Conservation (phyloP, 2,797 vertebrate genomes). For the Liparis tanakae region DNA sequence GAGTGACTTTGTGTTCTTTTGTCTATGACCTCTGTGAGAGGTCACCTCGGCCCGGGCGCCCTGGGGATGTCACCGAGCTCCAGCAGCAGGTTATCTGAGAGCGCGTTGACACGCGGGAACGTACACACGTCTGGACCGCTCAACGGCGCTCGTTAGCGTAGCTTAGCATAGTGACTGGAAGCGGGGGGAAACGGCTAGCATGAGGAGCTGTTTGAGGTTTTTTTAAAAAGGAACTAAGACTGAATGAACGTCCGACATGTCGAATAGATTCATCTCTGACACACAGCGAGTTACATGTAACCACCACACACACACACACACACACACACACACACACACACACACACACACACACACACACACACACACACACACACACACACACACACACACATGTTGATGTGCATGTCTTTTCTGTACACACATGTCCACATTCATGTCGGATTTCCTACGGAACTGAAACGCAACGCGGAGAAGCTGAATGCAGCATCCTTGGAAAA, state of each 20-base stretch:
- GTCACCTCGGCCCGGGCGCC: neutral
- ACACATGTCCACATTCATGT: constrained; percentile 62
- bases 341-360: constrained; percentile 1
- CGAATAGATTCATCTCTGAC: constrained; percentile 22
- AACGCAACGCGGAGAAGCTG: constrained; percentile 35
- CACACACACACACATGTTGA: neutral
- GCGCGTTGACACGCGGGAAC: neutral
- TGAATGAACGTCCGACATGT: too few species aligned
- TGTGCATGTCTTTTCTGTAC: constrained; percentile 9
- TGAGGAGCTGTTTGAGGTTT: neutral
- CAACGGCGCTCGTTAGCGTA: neutral
- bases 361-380: neutral
- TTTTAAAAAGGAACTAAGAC: neutral
- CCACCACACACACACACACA: neutral
- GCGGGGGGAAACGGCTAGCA: too few species aligned
- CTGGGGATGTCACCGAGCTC: neutral
- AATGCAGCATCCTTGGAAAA: constrained; percentile 12
- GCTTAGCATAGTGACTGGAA: neutral
- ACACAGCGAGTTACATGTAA: constrained; percentile 21
- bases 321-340: neutral
- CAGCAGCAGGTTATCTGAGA: neutral
- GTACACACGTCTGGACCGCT: neutral
- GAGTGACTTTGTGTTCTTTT: constrained; percentile 1
- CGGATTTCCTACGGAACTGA: constrained; percentile 58
- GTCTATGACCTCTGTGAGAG: neutral